Evolutionary conservation across 2,797 vertebrate species (phyloP).

Genomic region (Eurystomus glaucurus): DNA sequence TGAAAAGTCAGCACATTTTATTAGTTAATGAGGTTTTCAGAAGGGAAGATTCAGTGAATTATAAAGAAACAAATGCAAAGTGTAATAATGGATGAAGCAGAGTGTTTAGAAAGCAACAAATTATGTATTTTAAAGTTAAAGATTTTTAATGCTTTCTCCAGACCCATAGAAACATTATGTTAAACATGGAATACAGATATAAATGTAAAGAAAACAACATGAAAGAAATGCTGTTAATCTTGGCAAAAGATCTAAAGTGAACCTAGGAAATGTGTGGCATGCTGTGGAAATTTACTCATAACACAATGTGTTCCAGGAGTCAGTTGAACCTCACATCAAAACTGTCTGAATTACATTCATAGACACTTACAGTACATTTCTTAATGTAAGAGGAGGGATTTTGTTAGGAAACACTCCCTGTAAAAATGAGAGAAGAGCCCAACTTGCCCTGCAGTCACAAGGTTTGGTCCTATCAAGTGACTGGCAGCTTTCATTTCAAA

Average conservation of each 20-base stretch:
- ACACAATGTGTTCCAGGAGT: conserved; percentile 62
- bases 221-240: conserved; percentile 68
- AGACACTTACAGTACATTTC: neutral
- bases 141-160: conserved; percentile 54
- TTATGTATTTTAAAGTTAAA: conserved; percentile 48
- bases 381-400: conserved; percentile 3
- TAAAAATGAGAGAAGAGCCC: neutral
- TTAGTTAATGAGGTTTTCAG: neutral
- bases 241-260: conserved; percentile 73
- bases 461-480: neutral
- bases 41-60: neutral
- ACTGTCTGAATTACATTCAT: conserved; percentile 37
- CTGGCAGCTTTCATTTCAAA: neutral
- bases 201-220: conserved; percentile 71
- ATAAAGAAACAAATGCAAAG: conserved; percentile 32
- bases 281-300: conserved; percentile 69
- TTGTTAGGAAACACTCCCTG: neutral
- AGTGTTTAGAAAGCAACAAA: conserved; percentile 68
- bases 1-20: neutral
- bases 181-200: conserved; percentile 69
- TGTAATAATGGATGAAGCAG: conserved; percentile 29
- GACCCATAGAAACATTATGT: conserved; percentile 29
- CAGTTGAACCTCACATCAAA: conserved; percentile 28
- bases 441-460: neutral
- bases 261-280: conserved; percentile 61